Conservation (phyloP, 2,888 invertebrate genomes). For the Chrysolina haemoptera region DNA sequence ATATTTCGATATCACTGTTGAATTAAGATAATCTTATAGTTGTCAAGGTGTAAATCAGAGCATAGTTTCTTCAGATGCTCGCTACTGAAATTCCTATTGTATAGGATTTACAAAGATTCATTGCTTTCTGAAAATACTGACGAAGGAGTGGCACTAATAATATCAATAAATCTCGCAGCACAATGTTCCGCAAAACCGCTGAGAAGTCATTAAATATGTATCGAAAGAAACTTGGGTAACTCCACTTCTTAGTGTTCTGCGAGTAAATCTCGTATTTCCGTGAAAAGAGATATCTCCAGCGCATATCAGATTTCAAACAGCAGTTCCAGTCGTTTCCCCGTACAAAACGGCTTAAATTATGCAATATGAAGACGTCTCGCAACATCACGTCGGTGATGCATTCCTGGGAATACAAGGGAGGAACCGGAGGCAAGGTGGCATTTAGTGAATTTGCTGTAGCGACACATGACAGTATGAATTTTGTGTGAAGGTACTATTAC, state of each 20-base stretch:
- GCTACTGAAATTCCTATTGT: no score
- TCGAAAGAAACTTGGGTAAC: constrained; percentile 1
- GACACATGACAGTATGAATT: no score
- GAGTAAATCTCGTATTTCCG: neutral
- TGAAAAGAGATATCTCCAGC: neutral
- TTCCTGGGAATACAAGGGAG: constrained; percentile 1
- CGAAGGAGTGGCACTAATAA: neutral
- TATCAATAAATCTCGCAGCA: neutral
- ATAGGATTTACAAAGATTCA: no score
- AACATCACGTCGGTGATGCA: constrained; percentile 21
- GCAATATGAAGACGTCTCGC: constrained; percentile 36
- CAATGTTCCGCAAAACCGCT: neutral
- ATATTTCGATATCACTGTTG: no score
- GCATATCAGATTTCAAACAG: constrained; percentile 33
- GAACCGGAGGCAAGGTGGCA: neutral
- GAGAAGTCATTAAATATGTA: neutral
- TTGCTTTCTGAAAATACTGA: no score
- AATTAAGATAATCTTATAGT: no score
- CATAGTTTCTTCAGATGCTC: no score
- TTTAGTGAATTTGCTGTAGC: neutral
- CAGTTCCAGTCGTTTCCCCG: constrained; percentile 30
- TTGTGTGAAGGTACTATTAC: no score
- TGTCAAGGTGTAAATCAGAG: no score
- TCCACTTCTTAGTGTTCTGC: neutral
- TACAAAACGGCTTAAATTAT: constrained; percentile 31